These are phyloP conservation scores for Biston stratarius DNA, from an alignment of 2,888 invertebrate genomes.

Conservation along the genomic window DNA sequence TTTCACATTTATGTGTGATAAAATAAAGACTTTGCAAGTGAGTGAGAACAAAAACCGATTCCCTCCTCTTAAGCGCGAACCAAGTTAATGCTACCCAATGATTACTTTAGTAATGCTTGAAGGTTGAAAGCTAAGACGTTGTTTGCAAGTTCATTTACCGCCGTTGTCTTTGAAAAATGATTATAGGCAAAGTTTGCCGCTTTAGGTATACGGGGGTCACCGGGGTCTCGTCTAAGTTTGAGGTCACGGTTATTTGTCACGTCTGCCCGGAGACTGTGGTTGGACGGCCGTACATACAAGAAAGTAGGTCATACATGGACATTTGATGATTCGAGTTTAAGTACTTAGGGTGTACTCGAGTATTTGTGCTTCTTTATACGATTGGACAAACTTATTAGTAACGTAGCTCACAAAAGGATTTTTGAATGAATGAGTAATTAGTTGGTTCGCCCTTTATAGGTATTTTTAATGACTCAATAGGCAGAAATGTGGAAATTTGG, in stretches of 20 bases:
- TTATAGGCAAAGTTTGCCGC: conserved; percentile 64
- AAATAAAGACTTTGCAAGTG: no score
- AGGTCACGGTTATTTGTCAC: conserved; percentile 22
- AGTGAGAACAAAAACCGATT: not conserved
- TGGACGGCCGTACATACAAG: not conserved
- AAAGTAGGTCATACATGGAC: not conserved
- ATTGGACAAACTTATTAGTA: no score
- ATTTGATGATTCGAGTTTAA: not conserved
- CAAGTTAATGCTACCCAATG: conserved; percentile 17
- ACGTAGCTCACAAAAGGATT: no score
- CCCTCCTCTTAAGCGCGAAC: conserved; percentile 7
- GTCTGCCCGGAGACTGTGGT: not conserved
- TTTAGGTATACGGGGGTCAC: conserved; percentile 43
- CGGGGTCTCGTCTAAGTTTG: conserved; percentile 40
- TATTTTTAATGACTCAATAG: no score
- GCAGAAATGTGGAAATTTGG: no score
- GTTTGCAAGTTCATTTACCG: conserved; percentile 44
- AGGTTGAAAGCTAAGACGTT: conserved; percentile 31
- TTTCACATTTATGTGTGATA: not conserved
- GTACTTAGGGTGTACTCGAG: no score
- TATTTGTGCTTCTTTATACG: no score
- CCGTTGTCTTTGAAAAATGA: conserved; percentile 64
- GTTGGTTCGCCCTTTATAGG: no score
- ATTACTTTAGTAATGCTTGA: conserved; percentile 21
- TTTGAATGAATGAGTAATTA: no score